These are phyloP conservation scores for Drosophila pruinosa DNA, from an alignment of 1,140 invertebrate species.

Conservation along the genomic window DNA sequence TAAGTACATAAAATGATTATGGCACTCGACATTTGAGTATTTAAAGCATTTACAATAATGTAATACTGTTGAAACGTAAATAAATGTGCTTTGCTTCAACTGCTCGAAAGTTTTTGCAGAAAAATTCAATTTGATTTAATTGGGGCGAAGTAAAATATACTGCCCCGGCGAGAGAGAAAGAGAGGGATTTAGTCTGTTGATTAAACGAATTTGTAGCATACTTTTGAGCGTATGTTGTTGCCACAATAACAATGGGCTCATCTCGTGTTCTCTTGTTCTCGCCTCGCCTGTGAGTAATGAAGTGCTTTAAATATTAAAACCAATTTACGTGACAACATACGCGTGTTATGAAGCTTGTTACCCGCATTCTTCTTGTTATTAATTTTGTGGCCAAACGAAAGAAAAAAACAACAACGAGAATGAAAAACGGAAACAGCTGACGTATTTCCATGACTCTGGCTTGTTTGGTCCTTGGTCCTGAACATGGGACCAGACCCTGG, in stretches of 20 bases:
- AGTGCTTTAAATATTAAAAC: conserved; percentile 81
- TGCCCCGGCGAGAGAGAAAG: neutral
- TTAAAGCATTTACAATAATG: neutral
- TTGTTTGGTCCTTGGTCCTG: neutral
- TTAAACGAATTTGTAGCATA: conserved; percentile 38
- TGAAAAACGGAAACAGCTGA: conserved; percentile 59
- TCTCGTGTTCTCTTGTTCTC: neutral
- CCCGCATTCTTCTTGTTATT: conserved; percentile 55
- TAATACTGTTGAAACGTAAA: neutral
- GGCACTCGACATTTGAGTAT: no score
- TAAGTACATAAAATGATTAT: no score
- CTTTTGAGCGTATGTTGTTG: conserved; percentile 35
- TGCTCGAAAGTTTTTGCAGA: neutral
- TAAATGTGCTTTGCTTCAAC: neutral
- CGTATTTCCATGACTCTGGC: conserved; percentile 62
- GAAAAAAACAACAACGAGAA: conserved; percentile 2
- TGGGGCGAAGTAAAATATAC: neutral
- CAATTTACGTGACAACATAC: conserved; percentile 80
- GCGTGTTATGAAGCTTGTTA: conserved; percentile 74
- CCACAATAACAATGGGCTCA: neutral
- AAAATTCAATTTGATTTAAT: conserved; percentile 48
- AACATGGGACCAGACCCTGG: conserved; percentile 7
- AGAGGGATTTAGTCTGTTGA: conserved; percentile 29
- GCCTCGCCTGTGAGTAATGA: conserved; percentile 58
- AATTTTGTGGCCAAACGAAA: conserved; percentile 19